Conservation (phyloP, 2,113 vertebrate species). For the Myotis davidii region DNA sequence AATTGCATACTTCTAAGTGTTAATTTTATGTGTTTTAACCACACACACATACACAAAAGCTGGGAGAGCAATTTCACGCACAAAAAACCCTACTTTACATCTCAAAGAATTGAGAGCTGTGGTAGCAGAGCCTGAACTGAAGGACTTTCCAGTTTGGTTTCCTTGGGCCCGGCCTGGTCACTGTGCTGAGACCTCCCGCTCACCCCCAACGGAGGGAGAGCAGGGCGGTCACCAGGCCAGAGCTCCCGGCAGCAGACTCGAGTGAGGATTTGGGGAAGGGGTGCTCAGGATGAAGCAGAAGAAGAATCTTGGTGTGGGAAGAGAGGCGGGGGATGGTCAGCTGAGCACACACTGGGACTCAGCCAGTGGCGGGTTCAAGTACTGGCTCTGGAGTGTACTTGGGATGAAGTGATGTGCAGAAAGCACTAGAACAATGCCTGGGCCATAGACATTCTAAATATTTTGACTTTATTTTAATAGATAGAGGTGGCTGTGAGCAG, state of each 20-base stretch:
- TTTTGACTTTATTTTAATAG: background rate
- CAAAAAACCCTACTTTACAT: background rate
- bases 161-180: background rate
- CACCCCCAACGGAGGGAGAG: background rate
- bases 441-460: background rate
- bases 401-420: background rate
- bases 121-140: background rate
- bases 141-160: background rate
- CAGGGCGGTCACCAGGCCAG: too few relatives aligned
- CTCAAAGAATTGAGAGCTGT: background rate
- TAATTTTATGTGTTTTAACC: background rate
- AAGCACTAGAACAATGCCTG: background rate
- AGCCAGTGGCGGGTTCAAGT: background rate
- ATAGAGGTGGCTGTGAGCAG: background rate
- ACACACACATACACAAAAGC: background rate
- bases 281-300: background rate
- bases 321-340: background rate
- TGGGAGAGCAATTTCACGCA: background rate
- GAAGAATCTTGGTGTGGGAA: background rate
- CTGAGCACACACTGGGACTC: rapidly evolving
- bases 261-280: background rate
- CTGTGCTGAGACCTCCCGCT: background rate
- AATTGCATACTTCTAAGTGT: background rate
- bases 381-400: background rate
- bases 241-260: background rate